Percentiles rank a stretch among this genome's conserved stretches.
phyloP scores from a whole-genome alignment of 2,113 vertebrate genomes.

The Ptyas mucosa region DNA sequence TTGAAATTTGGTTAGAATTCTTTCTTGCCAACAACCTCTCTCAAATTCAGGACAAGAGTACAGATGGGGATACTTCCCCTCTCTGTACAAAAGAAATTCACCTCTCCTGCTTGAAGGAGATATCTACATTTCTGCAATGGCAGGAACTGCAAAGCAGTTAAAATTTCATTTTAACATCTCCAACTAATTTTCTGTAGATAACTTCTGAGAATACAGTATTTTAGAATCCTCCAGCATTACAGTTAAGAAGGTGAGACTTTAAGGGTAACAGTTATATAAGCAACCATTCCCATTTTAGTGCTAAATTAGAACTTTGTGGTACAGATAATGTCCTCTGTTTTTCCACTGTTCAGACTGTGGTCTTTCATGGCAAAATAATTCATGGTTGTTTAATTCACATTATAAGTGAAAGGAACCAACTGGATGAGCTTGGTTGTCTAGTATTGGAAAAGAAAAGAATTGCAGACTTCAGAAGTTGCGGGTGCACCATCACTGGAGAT shows the following conservation, averaged over 20 bases:
- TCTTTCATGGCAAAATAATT: neutral
- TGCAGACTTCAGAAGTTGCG: neutral
- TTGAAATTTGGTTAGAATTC: neutral
- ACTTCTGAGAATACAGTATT: neutral
- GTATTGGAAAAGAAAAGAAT: neutral
- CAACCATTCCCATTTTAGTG: neutral
- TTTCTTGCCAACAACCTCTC: neutral
- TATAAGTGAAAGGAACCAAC: neutral
- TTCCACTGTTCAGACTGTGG: neutral
- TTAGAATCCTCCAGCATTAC: neutral
- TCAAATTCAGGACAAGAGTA: neutral
- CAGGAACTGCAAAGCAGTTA: neutral
- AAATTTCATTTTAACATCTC: neutral
- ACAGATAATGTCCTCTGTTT: neutral
- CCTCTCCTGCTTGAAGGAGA: neutral
- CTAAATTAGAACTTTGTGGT: neutral
- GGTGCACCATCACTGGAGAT: neutral
- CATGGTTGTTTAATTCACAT: neutral
- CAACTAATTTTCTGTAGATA: neutral
- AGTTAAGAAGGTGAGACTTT: neutral
- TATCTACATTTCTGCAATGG: neutral
- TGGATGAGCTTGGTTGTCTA: neutral
- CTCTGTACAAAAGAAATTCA: neutral
- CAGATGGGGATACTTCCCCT: neutral
- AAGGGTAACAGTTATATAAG: neutral